phyloP scores from a whole-genome alignment of 2,113 vertebrate genomes.

The Apteryx mantelli region DNA sequence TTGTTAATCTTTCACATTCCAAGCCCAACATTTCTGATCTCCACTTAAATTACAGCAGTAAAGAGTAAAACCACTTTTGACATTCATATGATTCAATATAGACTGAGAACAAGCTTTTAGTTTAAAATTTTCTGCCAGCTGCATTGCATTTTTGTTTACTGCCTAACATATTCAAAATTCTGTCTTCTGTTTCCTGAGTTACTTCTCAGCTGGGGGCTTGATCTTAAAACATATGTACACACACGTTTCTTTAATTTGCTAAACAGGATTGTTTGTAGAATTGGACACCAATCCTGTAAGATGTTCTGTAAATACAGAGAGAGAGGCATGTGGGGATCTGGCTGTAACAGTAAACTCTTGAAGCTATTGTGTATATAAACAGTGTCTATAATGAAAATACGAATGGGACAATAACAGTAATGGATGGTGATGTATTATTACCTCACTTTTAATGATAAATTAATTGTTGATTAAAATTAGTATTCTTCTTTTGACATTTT shows the following conservation, averaged over 20 bases:
- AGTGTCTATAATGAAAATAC: not conserved
- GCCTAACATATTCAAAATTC: not conserved
- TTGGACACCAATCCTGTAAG: not conserved
- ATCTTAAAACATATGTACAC: not conserved
- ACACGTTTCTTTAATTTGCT: slow-evolving; percentile 19
- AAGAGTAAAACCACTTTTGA: not conserved
- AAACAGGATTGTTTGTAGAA: not conserved
- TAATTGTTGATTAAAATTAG: not conserved
- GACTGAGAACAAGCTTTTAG: not conserved
- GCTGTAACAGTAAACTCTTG: not conserved
- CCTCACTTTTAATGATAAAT: not conserved
- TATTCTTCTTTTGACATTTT: slow-evolving; percentile 5
- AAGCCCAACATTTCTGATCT: not conserved
- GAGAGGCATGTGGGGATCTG: slow-evolving; percentile 16
- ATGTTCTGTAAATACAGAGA: slow-evolving; percentile 20
- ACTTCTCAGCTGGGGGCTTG: not conserved
- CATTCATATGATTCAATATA: not conserved
- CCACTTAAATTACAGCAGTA: not conserved
- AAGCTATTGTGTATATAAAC: not conserved
- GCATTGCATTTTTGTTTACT: not conserved
- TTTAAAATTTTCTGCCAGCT: not conserved
- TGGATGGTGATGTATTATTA: not conserved
- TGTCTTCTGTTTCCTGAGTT: not conserved
- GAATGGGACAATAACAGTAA: slow-evolving; percentile 8
- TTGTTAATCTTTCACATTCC: not conserved